Evolutionary conservation across 1,140 invertebrate genomes (phyloP).

Genomic region (Drosophila dunni): DNA sequence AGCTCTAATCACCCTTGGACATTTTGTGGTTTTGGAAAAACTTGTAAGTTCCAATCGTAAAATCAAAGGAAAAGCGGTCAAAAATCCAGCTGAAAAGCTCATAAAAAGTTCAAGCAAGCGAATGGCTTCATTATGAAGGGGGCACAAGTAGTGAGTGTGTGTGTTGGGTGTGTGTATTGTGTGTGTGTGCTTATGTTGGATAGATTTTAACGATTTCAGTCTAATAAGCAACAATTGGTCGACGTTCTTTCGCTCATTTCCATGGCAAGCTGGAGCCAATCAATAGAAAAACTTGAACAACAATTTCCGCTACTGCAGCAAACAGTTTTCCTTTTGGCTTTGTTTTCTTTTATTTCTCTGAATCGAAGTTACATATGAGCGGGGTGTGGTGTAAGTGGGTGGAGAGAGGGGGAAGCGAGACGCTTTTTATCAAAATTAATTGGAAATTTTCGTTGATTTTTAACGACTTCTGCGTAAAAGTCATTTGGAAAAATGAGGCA

Average conservation of each 20-base stretch:
- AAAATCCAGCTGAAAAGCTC: slow-evolving; percentile 56
- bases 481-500: slow-evolving; percentile 65
- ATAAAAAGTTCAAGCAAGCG: slow-evolving; percentile 47
- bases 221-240: slow-evolving; percentile 80
- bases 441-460: slow-evolving; percentile 82
- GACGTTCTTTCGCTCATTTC: not conserved
- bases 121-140: slow-evolving; percentile 70
- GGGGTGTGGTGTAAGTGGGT: slow-evolving; percentile 38
- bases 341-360: slow-evolving; percentile 27
- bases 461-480: slow-evolving; percentile 82
- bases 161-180: slow-evolving; percentile 23
- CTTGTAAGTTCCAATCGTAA: slow-evolving; percentile 70
- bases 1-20: slow-evolving; percentile 59
- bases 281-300: slow-evolving; percentile 56
- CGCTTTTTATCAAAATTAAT: slow-evolving; percentile 78
- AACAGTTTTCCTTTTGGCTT: slow-evolving; percentile 41
- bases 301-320: slow-evolving; percentile 63
- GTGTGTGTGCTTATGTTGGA: slow-evolving; percentile 29
- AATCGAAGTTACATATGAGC: slow-evolving; percentile 34
- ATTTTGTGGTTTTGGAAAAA: slow-evolving; percentile 22
- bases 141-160: slow-evolving; percentile 21
- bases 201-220: slow-evolving; percentile 71
- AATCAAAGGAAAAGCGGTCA: slow-evolving; percentile 44
- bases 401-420: no score
- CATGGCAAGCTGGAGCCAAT: slow-evolving; percentile 35